phyloP scores from a whole-genome alignment of 2,797 vertebrate genomes.

The Eulemur rubriventer region DNA sequence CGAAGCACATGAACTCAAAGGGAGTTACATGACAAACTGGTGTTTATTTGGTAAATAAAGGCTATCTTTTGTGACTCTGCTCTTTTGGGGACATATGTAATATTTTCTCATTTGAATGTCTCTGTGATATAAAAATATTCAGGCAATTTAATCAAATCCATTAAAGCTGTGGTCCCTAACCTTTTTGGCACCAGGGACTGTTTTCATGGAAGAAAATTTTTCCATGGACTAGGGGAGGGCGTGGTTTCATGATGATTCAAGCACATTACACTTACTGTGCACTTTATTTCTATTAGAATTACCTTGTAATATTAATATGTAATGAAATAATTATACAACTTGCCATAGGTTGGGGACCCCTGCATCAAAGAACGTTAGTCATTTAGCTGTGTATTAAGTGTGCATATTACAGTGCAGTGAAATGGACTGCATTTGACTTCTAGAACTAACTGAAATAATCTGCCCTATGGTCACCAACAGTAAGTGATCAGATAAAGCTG shows the following conservation, averaged over 20 bases:
- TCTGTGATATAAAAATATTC: conserved; percentile 24
- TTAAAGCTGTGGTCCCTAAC: not conserved
- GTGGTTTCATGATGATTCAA: too few relatives aligned
- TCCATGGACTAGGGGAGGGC: too few relatives aligned
- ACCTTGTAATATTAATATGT: too few relatives aligned
- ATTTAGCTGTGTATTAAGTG: not conserved
- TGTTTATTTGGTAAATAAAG: conserved; percentile 19
- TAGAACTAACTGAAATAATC: not conserved
- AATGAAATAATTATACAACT: too few relatives aligned
- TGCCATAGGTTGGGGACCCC: too few relatives aligned
- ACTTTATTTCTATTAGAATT: too few relatives aligned
- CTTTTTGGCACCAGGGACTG: too few relatives aligned
- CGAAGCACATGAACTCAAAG: not conserved
- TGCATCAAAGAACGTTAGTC: not conserved
- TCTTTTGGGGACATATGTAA: not conserved
- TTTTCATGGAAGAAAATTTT: too few relatives aligned
- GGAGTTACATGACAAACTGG: not conserved
- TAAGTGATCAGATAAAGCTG: not conserved
- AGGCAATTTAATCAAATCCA: conserved; percentile 10
- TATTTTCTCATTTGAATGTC: conserved; percentile 18
- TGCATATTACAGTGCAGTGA: not conserved
- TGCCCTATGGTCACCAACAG: not conserved
- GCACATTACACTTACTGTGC: too few relatives aligned
- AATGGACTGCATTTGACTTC: not conserved
- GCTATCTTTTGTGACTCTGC: not conserved